Conservation (phyloP, 1,140 invertebrate species). For the Drosophila tani region DNA sequence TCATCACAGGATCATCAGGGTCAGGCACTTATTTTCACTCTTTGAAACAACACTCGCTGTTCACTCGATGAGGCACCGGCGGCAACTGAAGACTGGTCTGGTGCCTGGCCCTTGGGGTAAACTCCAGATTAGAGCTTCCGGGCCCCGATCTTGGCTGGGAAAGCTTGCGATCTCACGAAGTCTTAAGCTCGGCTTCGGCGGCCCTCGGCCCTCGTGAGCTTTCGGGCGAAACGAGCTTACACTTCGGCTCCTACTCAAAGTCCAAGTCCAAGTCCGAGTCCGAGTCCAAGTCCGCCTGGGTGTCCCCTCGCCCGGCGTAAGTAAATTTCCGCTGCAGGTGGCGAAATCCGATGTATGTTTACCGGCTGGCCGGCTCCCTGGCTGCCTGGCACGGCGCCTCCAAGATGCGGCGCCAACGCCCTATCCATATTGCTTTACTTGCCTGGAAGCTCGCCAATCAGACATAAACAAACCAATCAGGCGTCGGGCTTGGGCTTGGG, state of each 20-base stretch:
- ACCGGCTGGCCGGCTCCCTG: conserved; percentile 7
- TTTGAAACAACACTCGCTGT: neutral
- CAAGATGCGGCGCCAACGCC: conserved; percentile 13
- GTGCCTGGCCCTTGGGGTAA: neutral
- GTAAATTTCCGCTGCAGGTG: conserved; percentile 34
- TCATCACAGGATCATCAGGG: no score
- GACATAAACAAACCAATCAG: conserved; percentile 27
- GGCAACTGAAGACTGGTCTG: neutral
- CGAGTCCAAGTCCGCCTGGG: neutral
- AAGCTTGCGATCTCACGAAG: conserved; percentile 2
- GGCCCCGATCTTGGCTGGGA: neutral
- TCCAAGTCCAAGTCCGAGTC: neutral
- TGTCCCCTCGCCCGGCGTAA: conserved; percentile 2
- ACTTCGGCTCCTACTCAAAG: neutral
- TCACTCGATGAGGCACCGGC: neutral
- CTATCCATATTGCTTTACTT: conserved; percentile 20
- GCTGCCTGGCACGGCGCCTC: conserved; percentile 19
- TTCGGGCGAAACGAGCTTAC: neutral
- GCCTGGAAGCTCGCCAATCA: conserved; percentile 4
- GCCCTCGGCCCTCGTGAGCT: neutral
- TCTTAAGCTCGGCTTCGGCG: neutral
- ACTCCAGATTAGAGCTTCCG: neutral
- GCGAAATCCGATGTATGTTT: conserved; percentile 12
- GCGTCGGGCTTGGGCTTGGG: no score
- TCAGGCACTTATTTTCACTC: neutral